Conservation (phyloP, 1,140 invertebrate species). For the Lepidostoma basale region DNA sequence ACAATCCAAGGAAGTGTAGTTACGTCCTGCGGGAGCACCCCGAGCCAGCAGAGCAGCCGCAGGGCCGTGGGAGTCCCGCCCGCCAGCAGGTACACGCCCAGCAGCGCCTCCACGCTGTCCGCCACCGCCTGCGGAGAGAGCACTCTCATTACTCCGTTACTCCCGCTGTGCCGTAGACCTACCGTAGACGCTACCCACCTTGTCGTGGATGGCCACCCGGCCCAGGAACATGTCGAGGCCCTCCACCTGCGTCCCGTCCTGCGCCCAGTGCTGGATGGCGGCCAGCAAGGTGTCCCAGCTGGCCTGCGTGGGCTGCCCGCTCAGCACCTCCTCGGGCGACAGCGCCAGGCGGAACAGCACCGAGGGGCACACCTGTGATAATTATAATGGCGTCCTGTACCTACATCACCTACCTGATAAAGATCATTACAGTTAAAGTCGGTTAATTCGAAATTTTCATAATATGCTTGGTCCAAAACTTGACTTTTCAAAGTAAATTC, state of each 20-base stretch:
- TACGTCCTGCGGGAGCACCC: conserved; percentile 64
- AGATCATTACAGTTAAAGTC: not conserved
- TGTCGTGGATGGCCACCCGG: conserved; percentile 61
- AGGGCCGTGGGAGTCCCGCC: conserved; percentile 62
- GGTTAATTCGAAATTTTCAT: not conserved
- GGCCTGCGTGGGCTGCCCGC: conserved; percentile 50
- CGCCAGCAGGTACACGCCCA: conserved; percentile 76
- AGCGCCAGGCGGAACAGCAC: conserved; percentile 57
- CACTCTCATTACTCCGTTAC: not conserved
- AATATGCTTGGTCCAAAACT: no score
- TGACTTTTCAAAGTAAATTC: no score
- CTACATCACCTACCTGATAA: not conserved
- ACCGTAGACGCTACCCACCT: not conserved
- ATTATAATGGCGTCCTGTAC: not conserved
- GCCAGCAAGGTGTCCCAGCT: not conserved
- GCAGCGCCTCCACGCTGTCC: conserved; percentile 83
- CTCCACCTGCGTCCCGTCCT: not conserved
- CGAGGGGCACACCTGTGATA: conserved; percentile 40
- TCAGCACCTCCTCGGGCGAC: conserved; percentile 52
- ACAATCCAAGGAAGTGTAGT: conserved; percentile 43
- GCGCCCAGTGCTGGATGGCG: conserved; percentile 30
- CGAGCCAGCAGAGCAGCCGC: conserved; percentile 76
- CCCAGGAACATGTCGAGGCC: conserved; percentile 56
- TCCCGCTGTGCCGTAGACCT: not conserved
- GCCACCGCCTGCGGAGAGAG: conserved; percentile 66